A percentile compares a stretch with the other conserved stretches of the same genome.
Evolutionary conservation across 2,113 vertebrate genomes (phyloP).

Genomic region (Ranitomeya imitator): DNA sequence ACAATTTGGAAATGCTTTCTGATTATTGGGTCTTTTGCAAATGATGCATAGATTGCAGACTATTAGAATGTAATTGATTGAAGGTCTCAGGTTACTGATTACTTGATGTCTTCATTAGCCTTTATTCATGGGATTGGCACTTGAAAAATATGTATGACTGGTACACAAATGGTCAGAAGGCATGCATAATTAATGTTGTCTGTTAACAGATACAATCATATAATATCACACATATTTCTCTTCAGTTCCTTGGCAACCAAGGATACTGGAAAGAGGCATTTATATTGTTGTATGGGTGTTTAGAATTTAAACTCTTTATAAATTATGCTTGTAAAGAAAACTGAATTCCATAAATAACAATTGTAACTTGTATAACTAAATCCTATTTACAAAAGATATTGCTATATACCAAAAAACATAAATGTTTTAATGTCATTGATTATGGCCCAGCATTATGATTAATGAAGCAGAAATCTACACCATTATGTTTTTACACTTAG

Average conservation of each 20-base stretch:
- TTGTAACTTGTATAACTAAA: slow-evolving; percentile 28
- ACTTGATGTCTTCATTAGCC: slow-evolving; percentile 59
- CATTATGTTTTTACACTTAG: neutral
- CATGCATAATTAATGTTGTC: slow-evolving; percentile 50
- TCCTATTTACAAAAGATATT: slow-evolving; percentile 2
- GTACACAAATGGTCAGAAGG: slow-evolving; percentile 36
- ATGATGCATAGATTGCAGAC: slow-evolving; percentile 57
- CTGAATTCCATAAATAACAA: slow-evolving; percentile 32
- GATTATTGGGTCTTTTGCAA: slow-evolving; percentile 55
- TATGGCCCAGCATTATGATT: neutral
- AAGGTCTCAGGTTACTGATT: slow-evolving; percentile 59
- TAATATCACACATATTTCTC: slow-evolving; percentile 55
- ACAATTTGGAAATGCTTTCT: slow-evolving; percentile 50
- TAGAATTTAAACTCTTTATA: slow-evolving; percentile 42
- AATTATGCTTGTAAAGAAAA: slow-evolving; percentile 39
- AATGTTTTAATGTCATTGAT: slow-evolving; percentile 3
- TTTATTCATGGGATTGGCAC: slow-evolving; percentile 58
- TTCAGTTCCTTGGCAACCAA: slow-evolving; percentile 51
- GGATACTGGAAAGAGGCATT: slow-evolving; percentile 46
- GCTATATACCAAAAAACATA: slow-evolving; percentile 10
- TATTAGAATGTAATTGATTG: slow-evolving; percentile 57
- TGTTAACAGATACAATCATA: slow-evolving; percentile 50
- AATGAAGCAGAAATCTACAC: neutral
- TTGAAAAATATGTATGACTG: slow-evolving; percentile 58
- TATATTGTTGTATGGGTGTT: slow-evolving; percentile 53